Conservation (phyloP, 2,797 vertebrate species). For the Bufotes viridis region DNA sequence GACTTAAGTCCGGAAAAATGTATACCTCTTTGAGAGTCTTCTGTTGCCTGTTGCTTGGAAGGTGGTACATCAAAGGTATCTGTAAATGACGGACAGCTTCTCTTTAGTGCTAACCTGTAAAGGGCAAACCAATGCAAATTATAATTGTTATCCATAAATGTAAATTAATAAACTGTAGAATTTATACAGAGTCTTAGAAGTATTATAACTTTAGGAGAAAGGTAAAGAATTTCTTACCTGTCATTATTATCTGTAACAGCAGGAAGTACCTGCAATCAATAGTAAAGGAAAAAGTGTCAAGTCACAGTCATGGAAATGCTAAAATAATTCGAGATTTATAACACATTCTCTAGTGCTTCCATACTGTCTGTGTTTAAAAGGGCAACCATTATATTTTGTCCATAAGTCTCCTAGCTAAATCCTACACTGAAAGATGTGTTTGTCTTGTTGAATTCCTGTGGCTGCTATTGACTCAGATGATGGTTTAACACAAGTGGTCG, state of each 20-base stretch:
- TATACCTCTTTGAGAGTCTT: constrained; percentile 90
- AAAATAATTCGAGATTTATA: constrained; percentile 34
- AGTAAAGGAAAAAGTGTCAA: constrained; percentile 45
- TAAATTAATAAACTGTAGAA: not conserved
- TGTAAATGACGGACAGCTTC: constrained; percentile 76
- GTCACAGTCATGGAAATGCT: constrained; percentile 25
- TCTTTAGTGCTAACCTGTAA: constrained; percentile 75
- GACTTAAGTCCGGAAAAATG: not conserved
- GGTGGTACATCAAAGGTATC: constrained; percentile 78
- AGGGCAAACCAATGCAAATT: not conserved
- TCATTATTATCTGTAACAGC: constrained; percentile 77
- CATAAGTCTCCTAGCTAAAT: constrained; percentile 38
- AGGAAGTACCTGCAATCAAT: constrained; percentile 76
- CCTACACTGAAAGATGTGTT: constrained; percentile 53
- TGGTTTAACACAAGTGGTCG: constrained; percentile 41
- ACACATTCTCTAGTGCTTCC: constrained; percentile 56
- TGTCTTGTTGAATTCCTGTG: constrained; percentile 50
- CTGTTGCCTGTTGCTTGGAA: constrained; percentile 82
- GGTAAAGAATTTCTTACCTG: constrained; percentile 69
- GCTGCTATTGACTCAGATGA: constrained; percentile 36
- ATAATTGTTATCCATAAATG: too few relatives aligned
- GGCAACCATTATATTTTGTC: constrained; percentile 37
- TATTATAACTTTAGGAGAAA: not conserved
- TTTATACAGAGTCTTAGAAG: not conserved
- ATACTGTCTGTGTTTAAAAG: constrained; percentile 54